Percentiles rank a stretch among this genome's conserved stretches.
Conservation (phyloP, 2,888 invertebrate genomes). For the Lydus trimaculatus region DNA sequence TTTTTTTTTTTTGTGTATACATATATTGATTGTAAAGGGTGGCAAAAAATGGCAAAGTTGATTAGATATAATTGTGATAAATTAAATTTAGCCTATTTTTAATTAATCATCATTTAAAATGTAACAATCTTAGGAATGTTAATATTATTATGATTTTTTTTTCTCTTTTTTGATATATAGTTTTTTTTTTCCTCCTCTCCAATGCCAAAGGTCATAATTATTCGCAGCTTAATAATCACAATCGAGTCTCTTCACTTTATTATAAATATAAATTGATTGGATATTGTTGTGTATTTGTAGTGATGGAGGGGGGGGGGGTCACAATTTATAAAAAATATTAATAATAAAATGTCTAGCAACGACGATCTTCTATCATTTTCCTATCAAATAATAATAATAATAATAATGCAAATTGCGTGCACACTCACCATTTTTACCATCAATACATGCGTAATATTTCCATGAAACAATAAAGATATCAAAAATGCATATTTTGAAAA, state of each 20-base stretch:
- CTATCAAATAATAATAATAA: no score
- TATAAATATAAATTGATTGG: slow-evolving; percentile 21
- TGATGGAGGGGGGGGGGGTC: no score
- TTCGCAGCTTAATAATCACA: slow-evolving; percentile 29
- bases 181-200: background rate
- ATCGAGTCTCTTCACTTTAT: slow-evolving; percentile 25
- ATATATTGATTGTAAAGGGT: background rate
- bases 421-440: slow-evolving; percentile 8
- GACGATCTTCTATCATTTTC: slow-evolving; percentile 6
- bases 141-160: background rate
- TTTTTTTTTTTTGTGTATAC: background rate
- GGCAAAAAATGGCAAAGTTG: background rate
- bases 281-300: no score
- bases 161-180: background rate
- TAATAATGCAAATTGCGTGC: slow-evolving; percentile 25
- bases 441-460: slow-evolving; percentile 33
- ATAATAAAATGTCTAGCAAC: slow-evolving; percentile 14
- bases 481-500: slow-evolving; percentile 30
- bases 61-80: background rate
- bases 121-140: background rate
- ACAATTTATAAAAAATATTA: background rate
- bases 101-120: background rate
- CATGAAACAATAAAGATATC: slow-evolving; percentile 42
- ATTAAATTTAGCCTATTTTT: background rate
- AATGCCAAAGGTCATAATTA: slow-evolving; percentile 26